These are phyloP conservation scores for Drosophila suzukii DNA, from an alignment of 1,140 invertebrate species.

Conservation along the genomic window DNA sequence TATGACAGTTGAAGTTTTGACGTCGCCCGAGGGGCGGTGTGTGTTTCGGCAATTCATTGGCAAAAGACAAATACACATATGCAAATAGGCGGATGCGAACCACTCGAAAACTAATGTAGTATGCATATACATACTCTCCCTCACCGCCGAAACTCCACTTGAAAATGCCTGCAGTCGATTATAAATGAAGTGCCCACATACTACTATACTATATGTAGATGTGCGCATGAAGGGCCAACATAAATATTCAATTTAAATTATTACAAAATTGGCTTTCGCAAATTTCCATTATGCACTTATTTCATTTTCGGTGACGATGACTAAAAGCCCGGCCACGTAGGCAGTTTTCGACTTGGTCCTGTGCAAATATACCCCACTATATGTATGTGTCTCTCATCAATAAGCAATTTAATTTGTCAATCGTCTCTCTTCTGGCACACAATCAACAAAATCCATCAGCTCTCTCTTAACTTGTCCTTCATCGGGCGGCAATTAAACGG, in stretches of 20 bases:
- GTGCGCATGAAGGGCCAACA: conserved; percentile 38
- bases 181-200: conserved; percentile 57
- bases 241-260: conserved; percentile 83
- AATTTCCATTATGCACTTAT: conserved; percentile 83
- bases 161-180: conserved; percentile 73
- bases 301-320: conserved; percentile 60
- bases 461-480: conserved; percentile 48
- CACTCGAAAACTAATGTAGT: conserved; percentile 78
- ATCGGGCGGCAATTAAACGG: conserved; percentile 55
- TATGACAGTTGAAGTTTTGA: conserved; percentile 81
- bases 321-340: conserved; percentile 63
- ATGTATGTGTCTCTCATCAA: conserved; percentile 58
- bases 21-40: conserved; percentile 24
- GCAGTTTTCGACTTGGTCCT: conserved; percentile 41
- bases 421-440: conserved; percentile 57
- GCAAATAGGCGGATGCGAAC: conserved; percentile 67
- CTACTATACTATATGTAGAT: background rate
- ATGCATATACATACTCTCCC: conserved; percentile 35
- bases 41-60: conserved; percentile 77
- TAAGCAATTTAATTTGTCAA: conserved; percentile 83
- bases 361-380: conserved; percentile 4
- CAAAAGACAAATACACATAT: conserved; percentile 80
- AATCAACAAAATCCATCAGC: conserved; percentile 75
- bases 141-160: conserved; percentile 22
- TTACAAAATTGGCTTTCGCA: conserved; percentile 79